Percentiles rank a stretch among this genome's conserved stretches.
Evolutionary conservation across 64 coral and sea anemone genomes (phyloP).

Genomic region (Trachythela sp.): DNA sequence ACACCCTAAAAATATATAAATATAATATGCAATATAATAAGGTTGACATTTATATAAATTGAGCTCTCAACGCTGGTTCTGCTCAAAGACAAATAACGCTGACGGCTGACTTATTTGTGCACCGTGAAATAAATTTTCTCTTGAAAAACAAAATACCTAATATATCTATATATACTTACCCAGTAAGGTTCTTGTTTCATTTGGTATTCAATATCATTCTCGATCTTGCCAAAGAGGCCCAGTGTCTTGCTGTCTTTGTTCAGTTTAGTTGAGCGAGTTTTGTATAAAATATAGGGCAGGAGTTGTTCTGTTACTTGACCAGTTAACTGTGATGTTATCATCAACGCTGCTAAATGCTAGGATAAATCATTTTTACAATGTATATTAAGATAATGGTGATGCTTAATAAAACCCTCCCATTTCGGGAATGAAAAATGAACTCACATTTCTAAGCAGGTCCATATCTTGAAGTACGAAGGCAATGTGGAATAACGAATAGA

Average conservation of each 20-base stretch:
- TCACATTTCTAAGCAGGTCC: slow-evolving; percentile 74
- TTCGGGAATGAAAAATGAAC: slow-evolving; percentile 23
- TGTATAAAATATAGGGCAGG: slow-evolving; percentile 84
- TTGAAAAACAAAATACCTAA: too few species aligned
- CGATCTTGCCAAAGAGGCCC: slow-evolving; percentile 75
- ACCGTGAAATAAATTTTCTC: too few species aligned
- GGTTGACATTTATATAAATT: background rate
- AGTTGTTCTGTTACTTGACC: slow-evolving; percentile 92
- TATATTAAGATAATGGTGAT: background rate
- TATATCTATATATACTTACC: slow-evolving; percentile 53
- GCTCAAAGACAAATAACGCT: too few species aligned
- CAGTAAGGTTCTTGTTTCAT: slow-evolving; percentile 72
- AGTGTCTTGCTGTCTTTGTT: slow-evolving; percentile 83
- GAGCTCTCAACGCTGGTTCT: background rate
- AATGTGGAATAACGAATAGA: slow-evolving; percentile 93
- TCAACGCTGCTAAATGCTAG: slow-evolving; percentile 80
- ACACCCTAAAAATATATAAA: slow-evolving; percentile 54
- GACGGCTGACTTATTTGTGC: too few species aligned
- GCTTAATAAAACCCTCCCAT: too few species aligned
- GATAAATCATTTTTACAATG: background rate
- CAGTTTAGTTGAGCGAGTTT: slow-evolving; percentile 73
- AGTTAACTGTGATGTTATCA: slow-evolving; percentile 90
- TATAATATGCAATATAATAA: background rate
- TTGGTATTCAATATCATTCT: slow-evolving; percentile 72
- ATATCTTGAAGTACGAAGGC: slow-evolving; percentile 98